Percentiles rank a stretch among this genome's conserved stretches.
These are phyloP conservation scores for Boloria selene DNA, from an alignment of 2,888 invertebrate species.

Conservation along the genomic window DNA sequence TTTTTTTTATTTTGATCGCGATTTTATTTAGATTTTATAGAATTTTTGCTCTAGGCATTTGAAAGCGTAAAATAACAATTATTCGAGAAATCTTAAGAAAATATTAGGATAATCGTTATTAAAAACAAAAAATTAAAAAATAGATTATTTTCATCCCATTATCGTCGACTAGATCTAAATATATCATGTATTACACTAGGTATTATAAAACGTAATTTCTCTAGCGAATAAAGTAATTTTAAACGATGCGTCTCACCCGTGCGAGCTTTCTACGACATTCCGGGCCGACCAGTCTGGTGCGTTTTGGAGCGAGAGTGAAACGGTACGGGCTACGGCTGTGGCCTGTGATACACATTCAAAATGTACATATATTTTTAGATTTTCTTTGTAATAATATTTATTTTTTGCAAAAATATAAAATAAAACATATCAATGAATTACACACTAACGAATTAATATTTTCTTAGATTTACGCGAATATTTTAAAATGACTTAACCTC, in stretches of 20 bases:
- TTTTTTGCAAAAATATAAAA: neutral
- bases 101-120: too few relatives aligned
- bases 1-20: too few relatives aligned
- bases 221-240: constrained; percentile 34
- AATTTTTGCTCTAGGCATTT: too few relatives aligned
- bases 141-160: neutral
- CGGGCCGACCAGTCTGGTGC: constrained; percentile 55
- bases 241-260: constrained; percentile 41
- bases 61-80: too few relatives aligned
- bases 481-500: too few relatives aligned
- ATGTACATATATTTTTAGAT: constrained; percentile 26
- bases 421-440: neutral
- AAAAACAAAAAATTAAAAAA: too few relatives aligned
- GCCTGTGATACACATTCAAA: constrained; percentile 25
- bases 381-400: neutral
- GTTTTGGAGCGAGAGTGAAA: constrained; percentile 47
- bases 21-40: too few relatives aligned
- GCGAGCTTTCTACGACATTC: constrained; percentile 68
- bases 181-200: neutral
- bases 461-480: too few relatives aligned
- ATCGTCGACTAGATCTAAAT: neutral
- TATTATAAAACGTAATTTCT: constrained; percentile 31
- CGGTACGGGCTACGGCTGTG: constrained; percentile 25
- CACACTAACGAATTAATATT: too few relatives aligned
- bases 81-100: too few relatives aligned